phyloP scores from a whole-genome alignment of 2,113 vertebrate genomes.

The Eidolon helvum region DNA sequence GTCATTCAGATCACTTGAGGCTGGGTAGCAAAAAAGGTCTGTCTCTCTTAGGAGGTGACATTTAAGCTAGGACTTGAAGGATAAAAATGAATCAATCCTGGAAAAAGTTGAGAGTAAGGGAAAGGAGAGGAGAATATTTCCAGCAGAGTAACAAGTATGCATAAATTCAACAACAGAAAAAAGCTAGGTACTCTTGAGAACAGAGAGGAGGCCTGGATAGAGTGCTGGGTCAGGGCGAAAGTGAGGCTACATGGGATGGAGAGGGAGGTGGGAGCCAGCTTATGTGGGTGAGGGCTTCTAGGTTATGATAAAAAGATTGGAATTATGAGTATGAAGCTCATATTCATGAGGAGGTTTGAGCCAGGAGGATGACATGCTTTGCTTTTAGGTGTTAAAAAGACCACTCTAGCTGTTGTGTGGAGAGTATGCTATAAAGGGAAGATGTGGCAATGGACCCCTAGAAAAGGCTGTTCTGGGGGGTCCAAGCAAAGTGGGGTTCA shows the following conservation, averaged over 20 bases:
- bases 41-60: background rate
- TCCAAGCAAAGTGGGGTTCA: background rate
- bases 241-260: too few species aligned
- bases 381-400: background rate
- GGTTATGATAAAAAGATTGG: too few species aligned
- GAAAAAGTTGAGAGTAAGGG: background rate
- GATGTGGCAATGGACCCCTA: background rate
- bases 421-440: background rate
- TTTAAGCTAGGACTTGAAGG: background rate
- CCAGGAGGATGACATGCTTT: background rate
- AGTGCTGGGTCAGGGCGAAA: rapidly evolving
- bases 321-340: background rate
- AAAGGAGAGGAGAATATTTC: background rate
- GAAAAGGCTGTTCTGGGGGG: background rate
- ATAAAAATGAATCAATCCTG: background rate
- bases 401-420: background rate
- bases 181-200: background rate
- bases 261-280: background rate
- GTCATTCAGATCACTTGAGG: background rate
- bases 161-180: background rate
- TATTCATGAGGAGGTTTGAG: background rate
- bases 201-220: background rate
- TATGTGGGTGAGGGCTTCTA: background rate
- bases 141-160: background rate
- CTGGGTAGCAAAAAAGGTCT: background rate